phyloP scores from a whole-genome alignment of 2,113 vertebrate species.

The Larimichthys crocea region DNA sequence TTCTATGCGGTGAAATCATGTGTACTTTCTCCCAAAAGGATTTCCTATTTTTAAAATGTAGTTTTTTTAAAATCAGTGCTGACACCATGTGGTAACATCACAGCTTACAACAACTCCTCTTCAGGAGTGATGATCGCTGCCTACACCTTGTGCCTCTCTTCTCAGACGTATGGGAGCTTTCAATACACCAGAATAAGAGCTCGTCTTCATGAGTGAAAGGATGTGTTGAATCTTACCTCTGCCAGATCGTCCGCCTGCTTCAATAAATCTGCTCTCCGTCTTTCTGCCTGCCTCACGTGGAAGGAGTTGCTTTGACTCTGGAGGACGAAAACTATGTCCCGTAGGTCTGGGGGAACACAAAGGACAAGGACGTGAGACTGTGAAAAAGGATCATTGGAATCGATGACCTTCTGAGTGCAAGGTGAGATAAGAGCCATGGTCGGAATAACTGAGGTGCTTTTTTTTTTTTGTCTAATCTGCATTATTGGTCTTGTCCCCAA shows the following conservation, averaged over 20 bases:
- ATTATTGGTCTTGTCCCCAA: slow-evolving; percentile 51
- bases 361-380: slow-evolving; percentile 53
- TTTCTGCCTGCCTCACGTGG: slow-evolving; percentile 90
- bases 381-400: slow-evolving; percentile 62
- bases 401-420: slow-evolving; percentile 65
- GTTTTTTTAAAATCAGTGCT: slow-evolving; percentile 22
- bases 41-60: not conserved
- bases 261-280: slow-evolving; percentile 86
- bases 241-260: slow-evolving; percentile 84
- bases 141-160: not conserved
- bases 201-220: not conserved
- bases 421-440: slow-evolving; percentile 48
- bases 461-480: slow-evolving; percentile 63
- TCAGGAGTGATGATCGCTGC: not conserved
- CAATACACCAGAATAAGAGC: not conserved
- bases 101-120: slow-evolving; percentile 9
- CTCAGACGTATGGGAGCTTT: not conserved
- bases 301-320: slow-evolving; percentile 96
- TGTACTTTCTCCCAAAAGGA: not conserved
- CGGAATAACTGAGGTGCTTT: slow-evolving; percentile 58
- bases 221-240: slow-evolving; percentile 83
- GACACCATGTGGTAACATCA: slow-evolving; percentile 56
- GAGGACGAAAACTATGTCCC: slow-evolving; percentile 93
- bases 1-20: not conserved
- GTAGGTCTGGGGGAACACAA: slow-evolving; percentile 85